These are phyloP conservation scores for Gobionotothen gibberifrons DNA, from an alignment of 2,797 vertebrate species.

Conservation along the genomic window DNA sequence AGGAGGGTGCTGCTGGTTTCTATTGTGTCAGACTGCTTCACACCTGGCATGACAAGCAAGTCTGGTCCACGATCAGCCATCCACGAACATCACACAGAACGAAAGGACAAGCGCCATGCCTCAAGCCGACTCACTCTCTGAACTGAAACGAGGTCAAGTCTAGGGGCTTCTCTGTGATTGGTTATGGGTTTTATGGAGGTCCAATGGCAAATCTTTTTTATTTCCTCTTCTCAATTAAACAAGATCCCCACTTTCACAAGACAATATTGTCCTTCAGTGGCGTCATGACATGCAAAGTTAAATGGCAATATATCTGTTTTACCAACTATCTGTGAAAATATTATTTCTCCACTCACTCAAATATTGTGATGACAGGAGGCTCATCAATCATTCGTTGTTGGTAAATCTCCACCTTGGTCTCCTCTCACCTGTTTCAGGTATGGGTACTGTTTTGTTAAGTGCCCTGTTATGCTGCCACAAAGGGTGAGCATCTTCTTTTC, in stretches of 20 bases:
- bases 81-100: background rate
- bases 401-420: background rate
- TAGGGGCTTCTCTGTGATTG: background rate
- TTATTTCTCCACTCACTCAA: background rate
- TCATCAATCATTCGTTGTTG: constrained; percentile 4
- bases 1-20: constrained; percentile 13
- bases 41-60: background rate
- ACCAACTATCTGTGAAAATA: constrained; percentile 21
- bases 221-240: background rate
- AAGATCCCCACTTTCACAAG: constrained; percentile 1
- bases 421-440: constrained; percentile 17
- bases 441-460: constrained; percentile 12
- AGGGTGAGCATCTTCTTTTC: background rate
- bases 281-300: background rate
- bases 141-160: constrained; percentile 16
- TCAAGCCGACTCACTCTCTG: constrained; percentile 2
- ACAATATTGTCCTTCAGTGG: background rate
- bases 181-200: background rate
- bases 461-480: constrained; percentile 37
- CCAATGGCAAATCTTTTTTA: background rate
- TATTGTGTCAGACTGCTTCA: constrained; percentile 2
- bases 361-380: background rate
- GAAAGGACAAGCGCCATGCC: background rate
- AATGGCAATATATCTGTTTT: background rate
- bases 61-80: background rate